Percentiles rank a stretch among this genome's conserved stretches.
Conservation (phyloP, 2,888 invertebrate species). For the Lucinisca nassula region DNA sequence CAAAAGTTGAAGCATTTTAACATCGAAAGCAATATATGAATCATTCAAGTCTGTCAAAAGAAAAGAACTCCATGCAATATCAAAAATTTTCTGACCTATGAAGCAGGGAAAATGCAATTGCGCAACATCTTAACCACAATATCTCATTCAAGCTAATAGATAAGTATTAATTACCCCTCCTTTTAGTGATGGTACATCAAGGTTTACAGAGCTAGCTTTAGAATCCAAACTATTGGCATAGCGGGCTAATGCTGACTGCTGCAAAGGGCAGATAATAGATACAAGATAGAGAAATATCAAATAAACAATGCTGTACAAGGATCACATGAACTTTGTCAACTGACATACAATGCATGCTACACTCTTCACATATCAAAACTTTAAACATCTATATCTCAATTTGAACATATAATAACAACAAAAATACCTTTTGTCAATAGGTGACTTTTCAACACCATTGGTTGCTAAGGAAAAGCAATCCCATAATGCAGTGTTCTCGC, state of each 20-base stretch:
- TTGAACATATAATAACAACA: too few relatives aligned
- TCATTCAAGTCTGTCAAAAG: neutral
- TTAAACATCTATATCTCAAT: too few relatives aligned
- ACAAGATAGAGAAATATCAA: neutral
- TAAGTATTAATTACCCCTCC: slow-evolving; percentile 65
- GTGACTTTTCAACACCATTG: too few relatives aligned
- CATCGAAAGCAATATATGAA: neutral
- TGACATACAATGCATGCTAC: too few relatives aligned
- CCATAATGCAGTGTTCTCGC: too few relatives aligned
- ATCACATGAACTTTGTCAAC: too few relatives aligned
- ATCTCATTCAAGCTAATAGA: slow-evolving; percentile 11
- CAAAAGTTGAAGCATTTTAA: neutral
- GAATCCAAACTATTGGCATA: slow-evolving; percentile 71
- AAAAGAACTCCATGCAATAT: neutral
- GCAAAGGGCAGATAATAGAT: slow-evolving; percentile 34
- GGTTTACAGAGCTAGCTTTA: slow-evolving; percentile 74
- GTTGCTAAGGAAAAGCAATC: too few relatives aligned
- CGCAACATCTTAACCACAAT: slow-evolving; percentile 3
- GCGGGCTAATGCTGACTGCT: slow-evolving; percentile 70
- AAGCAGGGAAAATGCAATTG: neutral
- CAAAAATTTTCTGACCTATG: neutral
- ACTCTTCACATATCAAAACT: too few relatives aligned
- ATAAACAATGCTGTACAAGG: too few relatives aligned
- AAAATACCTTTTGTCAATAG: too few relatives aligned
- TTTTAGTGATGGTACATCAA: slow-evolving; percentile 72